Percentiles rank a stretch among this genome's conserved stretches.
Conservation (phyloP, 2,113 vertebrate species). For the Scalopus aquaticus region DNA sequence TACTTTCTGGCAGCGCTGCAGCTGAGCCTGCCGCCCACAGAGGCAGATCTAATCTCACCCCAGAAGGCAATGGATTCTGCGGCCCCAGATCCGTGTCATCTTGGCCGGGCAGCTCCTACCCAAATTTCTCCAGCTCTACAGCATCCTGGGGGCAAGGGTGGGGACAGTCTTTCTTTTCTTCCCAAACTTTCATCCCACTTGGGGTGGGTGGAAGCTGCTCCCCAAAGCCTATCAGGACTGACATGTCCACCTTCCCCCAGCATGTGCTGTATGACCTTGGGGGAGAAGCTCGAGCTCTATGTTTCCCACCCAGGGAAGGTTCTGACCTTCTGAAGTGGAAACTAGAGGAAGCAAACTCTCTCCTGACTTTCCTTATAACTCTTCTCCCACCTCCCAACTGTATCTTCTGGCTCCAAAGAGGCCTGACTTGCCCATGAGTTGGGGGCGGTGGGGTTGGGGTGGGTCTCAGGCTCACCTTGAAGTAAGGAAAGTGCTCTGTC, state of each 20-base stretch:
- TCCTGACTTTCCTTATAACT: background rate
- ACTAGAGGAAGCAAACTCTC: background rate
- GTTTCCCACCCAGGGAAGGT: background rate
- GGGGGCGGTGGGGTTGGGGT: background rate
- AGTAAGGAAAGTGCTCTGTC: constrained; percentile 98
- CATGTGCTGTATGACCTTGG: background rate
- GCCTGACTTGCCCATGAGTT: background rate
- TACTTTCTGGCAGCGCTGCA: constrained; percentile 32
- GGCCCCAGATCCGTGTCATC: background rate
- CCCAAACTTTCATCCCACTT: background rate
- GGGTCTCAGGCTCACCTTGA: constrained; percentile 91
- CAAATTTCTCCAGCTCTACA: background rate
- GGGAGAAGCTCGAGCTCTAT: background rate
- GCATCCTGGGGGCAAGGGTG: background rate
- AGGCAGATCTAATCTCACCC: constrained; percentile 62
- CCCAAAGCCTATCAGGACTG: background rate
- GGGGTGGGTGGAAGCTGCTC: background rate
- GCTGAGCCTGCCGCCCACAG: constrained; percentile 34
- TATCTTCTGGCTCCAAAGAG: no score
- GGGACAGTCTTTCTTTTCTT: background rate
- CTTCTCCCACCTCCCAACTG: background rate
- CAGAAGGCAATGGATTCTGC: constrained; percentile 17
- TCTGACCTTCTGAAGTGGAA: background rate
- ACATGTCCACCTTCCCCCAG: background rate
- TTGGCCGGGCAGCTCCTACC: background rate